Percentiles rank a stretch among this genome's conserved stretches.
phyloP scores from a whole-genome alignment of 2,113 vertebrate species.

The Marmota monax region DNA sequence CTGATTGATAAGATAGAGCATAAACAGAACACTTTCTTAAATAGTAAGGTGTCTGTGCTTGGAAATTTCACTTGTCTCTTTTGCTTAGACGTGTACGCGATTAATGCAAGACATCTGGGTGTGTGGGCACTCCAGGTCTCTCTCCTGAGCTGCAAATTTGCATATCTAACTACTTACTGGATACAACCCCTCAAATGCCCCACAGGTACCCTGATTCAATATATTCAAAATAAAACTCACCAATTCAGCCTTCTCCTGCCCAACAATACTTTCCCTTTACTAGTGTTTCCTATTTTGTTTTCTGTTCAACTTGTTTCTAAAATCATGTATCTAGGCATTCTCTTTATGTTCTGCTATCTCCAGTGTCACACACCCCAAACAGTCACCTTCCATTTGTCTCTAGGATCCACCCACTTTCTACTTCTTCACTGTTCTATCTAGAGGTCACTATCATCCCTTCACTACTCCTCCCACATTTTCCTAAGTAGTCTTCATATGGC shows the following conservation, averaged over 20 bases:
- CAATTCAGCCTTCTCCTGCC: not conserved
- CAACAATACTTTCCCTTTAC: not conserved
- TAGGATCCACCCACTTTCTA: not conserved
- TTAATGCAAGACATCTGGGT: not conserved
- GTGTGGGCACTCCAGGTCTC: not conserved
- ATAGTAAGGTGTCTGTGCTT: slow-evolving; percentile 23
- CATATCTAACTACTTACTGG: not conserved
- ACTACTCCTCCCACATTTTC: not conserved
- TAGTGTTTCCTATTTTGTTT: not conserved
- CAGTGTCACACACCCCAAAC: not conserved
- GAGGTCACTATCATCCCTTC: not conserved
- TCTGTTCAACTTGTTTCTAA: not conserved
- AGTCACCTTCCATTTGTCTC: not conserved
- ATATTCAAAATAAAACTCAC: not conserved
- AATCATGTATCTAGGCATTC: not conserved
- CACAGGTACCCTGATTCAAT: not conserved
- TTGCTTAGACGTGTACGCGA: not conserved
- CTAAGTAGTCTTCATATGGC: not conserved
- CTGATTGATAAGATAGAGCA: slow-evolving; percentile 45
- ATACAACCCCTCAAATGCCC: not conserved
- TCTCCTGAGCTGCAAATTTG: not conserved
- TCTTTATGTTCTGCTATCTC: not conserved
- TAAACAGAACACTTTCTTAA: slow-evolving; percentile 61
- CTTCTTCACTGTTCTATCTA: not conserved
- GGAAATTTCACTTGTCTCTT: slow-evolving; percentile 44